A percentile compares a stretch with the other conserved stretches of the same genome.
Conservation (phyloP, 2,797 vertebrate genomes). For the Halcyon smyrnensis region DNA sequence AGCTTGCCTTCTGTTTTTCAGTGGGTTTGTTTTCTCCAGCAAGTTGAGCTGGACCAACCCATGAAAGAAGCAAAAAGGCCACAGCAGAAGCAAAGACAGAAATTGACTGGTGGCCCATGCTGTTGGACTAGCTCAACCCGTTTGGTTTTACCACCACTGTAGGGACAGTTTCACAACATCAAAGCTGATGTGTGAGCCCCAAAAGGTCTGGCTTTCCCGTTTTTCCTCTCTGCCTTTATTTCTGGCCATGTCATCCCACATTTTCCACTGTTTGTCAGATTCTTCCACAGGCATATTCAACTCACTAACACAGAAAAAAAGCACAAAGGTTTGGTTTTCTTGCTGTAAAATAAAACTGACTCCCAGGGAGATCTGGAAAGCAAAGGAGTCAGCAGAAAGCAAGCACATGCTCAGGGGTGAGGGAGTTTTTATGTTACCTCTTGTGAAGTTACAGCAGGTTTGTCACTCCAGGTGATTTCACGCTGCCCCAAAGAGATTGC, state of each 20-base stretch:
- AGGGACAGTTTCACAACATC: not conserved
- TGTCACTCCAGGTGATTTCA: not conserved
- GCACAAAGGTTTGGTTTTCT: not conserved
- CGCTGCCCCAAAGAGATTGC: not conserved
- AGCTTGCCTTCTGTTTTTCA: not conserved
- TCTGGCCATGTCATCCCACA: not conserved
- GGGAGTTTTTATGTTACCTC: not conserved
- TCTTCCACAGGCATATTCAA: not conserved
- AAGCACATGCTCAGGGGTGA: not conserved
- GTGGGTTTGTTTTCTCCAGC: not conserved
- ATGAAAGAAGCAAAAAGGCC: not conserved
- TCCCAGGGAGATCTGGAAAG: not conserved
- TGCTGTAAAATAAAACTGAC: not conserved
- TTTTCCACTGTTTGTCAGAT: not conserved
- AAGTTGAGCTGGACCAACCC: not conserved
- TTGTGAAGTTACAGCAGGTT: not conserved
- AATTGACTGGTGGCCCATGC: not conserved
- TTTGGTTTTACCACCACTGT: not conserved
- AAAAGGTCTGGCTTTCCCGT: not conserved
- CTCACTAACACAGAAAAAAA: not conserved
- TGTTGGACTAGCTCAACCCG: not conserved
- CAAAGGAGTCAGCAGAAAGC: not conserved
- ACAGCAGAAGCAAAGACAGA: not conserved
- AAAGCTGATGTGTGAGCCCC: not conserved
- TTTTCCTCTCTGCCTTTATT: not conserved